These are phyloP conservation scores for Tipula vernalis DNA, from an alignment of 2,888 invertebrate species.

Conservation along the genomic window DNA sequence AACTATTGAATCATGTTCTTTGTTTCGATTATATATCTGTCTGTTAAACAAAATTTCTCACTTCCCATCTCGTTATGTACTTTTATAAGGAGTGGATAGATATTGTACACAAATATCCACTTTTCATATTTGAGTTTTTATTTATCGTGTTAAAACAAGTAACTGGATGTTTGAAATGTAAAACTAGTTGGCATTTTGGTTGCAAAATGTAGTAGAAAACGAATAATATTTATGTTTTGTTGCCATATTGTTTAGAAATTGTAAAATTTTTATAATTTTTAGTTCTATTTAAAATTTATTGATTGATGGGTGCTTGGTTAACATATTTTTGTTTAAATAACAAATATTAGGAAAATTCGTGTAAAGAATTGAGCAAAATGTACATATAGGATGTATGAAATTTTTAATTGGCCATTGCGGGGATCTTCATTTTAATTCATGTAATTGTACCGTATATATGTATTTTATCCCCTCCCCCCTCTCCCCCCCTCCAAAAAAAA, in stretches of 20 bases:
- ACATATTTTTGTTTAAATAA: no score
- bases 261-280: not conserved
- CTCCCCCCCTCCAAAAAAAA: no score
- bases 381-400: no score
- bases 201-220: not conserved
- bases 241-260: not conserved
- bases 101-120: not conserved
- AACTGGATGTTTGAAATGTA: not conserved
- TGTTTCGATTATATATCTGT: not conserved
- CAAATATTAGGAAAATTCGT: no score
- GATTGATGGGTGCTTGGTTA: not conserved
- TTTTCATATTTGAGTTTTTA: not conserved
- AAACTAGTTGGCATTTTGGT: not conserved
- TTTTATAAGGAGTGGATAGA: not conserved
- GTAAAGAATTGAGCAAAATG: no score
- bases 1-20: not conserved
- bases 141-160: not conserved
- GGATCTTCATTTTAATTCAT: no score
- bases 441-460: no score
- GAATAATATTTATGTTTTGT: not conserved
- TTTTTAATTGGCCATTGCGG: no score
- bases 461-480: no score
- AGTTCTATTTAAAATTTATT: not conserved
- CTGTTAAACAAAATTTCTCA: not conserved
- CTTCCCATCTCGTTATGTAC: not conserved